These are phyloP conservation scores for Autographa gamma DNA, from an alignment of 2,888 invertebrate genomes.

Conservation along the genomic window DNA sequence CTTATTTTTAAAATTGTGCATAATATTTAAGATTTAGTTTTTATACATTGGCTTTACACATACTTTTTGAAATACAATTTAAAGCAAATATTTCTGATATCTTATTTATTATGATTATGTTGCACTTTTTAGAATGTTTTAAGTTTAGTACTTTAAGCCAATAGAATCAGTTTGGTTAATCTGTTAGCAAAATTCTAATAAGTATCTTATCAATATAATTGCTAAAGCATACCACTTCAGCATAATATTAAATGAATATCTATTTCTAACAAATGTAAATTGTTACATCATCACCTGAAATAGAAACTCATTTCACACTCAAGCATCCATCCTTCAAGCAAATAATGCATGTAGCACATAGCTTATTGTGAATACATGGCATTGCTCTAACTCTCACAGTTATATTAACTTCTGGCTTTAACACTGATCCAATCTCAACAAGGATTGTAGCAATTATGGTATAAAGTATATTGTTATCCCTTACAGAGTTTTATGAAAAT, in stretches of 20 bases:
- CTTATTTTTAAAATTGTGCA: slow-evolving; percentile 32
- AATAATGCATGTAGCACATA: background rate
- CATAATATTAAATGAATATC: background rate
- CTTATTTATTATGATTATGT: background rate
- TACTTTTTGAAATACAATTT: slow-evolving; percentile 8
- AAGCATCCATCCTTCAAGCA: background rate
- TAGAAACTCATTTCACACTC: background rate
- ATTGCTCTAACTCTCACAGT: background rate
- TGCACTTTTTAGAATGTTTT: background rate
- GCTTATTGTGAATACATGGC: background rate
- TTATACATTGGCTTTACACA: slow-evolving; percentile 5
- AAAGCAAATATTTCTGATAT: background rate
- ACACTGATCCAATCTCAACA: background rate
- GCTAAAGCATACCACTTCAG: background rate
- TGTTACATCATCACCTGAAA: background rate
- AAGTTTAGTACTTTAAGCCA: slow-evolving; percentile 1
- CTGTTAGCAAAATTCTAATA: background rate
- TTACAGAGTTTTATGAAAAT: background rate
- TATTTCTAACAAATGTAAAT: slow-evolving; percentile 2
- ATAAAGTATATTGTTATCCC: background rate
- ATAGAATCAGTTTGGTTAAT: background rate
- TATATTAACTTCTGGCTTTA: background rate
- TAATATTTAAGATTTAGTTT: slow-evolving; percentile 19
- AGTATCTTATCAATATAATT: background rate
- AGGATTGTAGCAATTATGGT: background rate